Percentiles rank a stretch among this genome's conserved stretches.
Evolutionary conservation across 1,140 invertebrate genomes (phyloP).

Genomic region (Pemphigus obesinymphae): DNA sequence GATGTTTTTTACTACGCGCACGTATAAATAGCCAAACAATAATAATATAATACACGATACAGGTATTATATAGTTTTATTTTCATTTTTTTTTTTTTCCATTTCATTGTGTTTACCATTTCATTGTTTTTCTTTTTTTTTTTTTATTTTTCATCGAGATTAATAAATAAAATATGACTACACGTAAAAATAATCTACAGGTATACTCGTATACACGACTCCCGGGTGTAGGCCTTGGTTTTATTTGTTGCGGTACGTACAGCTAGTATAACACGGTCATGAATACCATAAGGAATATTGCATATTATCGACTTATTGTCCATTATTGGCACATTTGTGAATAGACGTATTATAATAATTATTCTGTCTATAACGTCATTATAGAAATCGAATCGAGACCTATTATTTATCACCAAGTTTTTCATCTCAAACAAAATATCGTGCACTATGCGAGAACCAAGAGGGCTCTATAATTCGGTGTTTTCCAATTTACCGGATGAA

Average conservation of each 20-base stretch:
- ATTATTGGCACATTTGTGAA: neutral
- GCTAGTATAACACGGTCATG: neutral
- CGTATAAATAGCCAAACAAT: neutral
- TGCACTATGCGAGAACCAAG: too few relatives aligned
- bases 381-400: neutral
- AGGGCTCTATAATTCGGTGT: too few relatives aligned
- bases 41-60: neutral
- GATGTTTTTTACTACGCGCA: too few relatives aligned
- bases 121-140: neutral
- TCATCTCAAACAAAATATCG: too few relatives aligned
- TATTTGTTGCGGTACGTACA: neutral
- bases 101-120: too few relatives aligned
- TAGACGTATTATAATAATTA: neutral
- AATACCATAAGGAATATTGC: neutral
- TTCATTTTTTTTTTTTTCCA: neutral
- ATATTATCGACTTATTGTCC: neutral
- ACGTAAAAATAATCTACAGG: neutral
- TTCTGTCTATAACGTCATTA: neutral
- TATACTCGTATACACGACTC: neutral
- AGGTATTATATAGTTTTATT: neutral
- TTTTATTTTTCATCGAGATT: neutral
- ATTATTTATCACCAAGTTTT: too few relatives aligned
- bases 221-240: neutral
- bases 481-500: too few relatives aligned
- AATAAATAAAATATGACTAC: neutral